A percentile compares a stretch with the other conserved stretches of the same genome.
These are phyloP conservation scores for Gobio occitaniae DNA, from an alignment of 2,797 vertebrate species.

Conservation along the genomic window DNA sequence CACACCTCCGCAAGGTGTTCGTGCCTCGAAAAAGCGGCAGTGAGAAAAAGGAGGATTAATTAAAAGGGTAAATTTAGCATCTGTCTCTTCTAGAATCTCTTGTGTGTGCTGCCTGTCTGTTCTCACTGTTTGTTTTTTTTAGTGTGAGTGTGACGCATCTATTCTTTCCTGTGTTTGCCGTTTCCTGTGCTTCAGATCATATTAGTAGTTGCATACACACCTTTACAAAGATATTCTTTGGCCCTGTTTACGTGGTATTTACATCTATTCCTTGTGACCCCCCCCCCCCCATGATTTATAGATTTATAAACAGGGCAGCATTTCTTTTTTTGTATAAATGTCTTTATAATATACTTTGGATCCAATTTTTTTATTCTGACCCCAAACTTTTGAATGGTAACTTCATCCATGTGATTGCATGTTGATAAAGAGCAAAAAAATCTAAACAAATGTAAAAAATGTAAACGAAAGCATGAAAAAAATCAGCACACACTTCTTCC, in stretches of 20 bases:
- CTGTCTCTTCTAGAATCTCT: background rate
- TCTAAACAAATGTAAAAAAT: background rate
- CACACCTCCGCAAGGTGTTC: constrained; percentile 86
- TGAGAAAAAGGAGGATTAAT: constrained; percentile 75
- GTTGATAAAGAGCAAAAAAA: background rate
- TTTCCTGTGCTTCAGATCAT: background rate
- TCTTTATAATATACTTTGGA: background rate
- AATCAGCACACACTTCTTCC: background rate
- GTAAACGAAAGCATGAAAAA: background rate
- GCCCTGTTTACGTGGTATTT: background rate
- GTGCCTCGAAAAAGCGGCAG: constrained; percentile 85
- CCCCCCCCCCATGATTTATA: background rate
- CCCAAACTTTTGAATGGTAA: background rate
- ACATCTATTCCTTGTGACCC: background rate
- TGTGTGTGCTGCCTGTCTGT: constrained; percentile 14
- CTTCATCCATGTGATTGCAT: background rate
- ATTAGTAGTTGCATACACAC: background rate
- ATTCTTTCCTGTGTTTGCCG: background rate
- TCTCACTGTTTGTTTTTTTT: background rate
- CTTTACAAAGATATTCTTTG: background rate
- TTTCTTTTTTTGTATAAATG: background rate
- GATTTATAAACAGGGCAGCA: background rate
- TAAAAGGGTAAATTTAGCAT: constrained; percentile 62
- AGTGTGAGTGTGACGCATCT: background rate
- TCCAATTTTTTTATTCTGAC: background rate